These are phyloP conservation scores for Cyphomyrus discorhynchus DNA, from an alignment of 2,113 vertebrate genomes.

Conservation along the genomic window DNA sequence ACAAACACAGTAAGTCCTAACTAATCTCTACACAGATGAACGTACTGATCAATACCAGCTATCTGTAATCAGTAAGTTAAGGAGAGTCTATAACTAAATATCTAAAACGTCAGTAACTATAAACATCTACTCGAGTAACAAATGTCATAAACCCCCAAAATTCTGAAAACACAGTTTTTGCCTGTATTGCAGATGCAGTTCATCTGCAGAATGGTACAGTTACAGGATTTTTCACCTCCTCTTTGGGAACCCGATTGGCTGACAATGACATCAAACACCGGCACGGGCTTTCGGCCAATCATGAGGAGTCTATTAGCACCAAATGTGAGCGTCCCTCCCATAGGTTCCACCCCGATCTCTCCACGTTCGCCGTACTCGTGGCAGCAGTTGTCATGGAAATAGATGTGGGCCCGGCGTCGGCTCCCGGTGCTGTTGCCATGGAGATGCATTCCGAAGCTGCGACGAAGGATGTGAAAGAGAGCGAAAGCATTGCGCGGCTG, in stretches of 20 bases:
- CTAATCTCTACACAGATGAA: background rate
- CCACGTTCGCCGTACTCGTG: conserved; percentile 34
- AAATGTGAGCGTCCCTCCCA: conserved; percentile 48
- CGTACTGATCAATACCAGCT: background rate
- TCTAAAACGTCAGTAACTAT: background rate
- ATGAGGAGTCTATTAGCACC: conserved; percentile 28
- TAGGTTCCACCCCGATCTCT: conserved; percentile 26
- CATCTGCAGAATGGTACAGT: background rate
- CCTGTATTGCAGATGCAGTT: background rate
- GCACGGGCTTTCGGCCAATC: conserved; percentile 51
- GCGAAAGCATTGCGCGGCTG: conserved; percentile 46
- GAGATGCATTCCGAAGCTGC: conserved; percentile 64
- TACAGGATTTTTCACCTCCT: background rate
- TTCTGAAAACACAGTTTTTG: background rate
- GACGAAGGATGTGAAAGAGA: conserved; percentile 55
- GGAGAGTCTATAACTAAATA: background rate
- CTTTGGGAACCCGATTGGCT: conserved; percentile 1
- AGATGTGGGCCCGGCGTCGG: conserved; percentile 55
- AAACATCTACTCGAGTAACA: background rate
- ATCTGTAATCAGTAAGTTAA: background rate
- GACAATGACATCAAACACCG: conserved; percentile 35
- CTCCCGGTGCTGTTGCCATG: conserved; percentile 69
- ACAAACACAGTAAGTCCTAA: background rate
- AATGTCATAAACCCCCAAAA: background rate
- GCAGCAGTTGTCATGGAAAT: conserved; percentile 84